Evolutionary conservation across 2,113 vertebrate genomes (phyloP).

Genomic region (Uropsilus gracilis): DNA sequence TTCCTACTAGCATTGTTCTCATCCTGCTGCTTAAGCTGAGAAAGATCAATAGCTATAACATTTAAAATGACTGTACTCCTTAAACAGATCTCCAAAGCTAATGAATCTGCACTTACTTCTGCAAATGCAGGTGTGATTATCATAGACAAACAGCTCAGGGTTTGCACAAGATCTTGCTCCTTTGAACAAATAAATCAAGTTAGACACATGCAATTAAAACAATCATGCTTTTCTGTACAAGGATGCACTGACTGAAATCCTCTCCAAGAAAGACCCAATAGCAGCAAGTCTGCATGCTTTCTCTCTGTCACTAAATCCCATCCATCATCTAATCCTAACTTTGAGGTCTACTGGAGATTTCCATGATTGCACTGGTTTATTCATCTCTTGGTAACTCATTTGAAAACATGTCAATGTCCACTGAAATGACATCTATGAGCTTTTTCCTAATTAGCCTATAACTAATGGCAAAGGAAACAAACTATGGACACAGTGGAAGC

Average conservation of each 20-base stretch:
- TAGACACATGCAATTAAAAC: conserved; percentile 25
- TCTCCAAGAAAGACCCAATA: background rate
- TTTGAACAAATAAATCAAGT: conserved; percentile 76
- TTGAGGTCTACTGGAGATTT: background rate
- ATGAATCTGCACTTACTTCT: conserved; percentile 88
- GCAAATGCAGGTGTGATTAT: conserved; percentile 95
- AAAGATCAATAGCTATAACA: conserved; percentile 40
- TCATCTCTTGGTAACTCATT: conserved; percentile 28
- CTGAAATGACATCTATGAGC: conserved; percentile 31
- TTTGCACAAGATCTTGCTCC: conserved; percentile 92
- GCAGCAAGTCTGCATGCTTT: background rate
- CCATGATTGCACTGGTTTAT: background rate
- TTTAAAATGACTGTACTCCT: conserved; percentile 28
- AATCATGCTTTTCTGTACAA: conserved; percentile 4
- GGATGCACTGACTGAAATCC: background rate
- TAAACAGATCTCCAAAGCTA: conserved; percentile 2
- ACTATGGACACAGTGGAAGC: background rate
- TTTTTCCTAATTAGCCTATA: conserved; percentile 44
- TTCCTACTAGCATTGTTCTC: conserved; percentile 91
- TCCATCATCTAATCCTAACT: background rate
- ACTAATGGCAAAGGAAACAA: conserved; percentile 31
- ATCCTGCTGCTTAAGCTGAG: conserved; percentile 95
- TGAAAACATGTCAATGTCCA: background rate
- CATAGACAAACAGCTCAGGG: conserved; percentile 91
- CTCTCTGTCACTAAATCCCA: background rate